Conservation (phyloP, 2,888 invertebrate genomes). For the Drosophila ustulata region DNA sequence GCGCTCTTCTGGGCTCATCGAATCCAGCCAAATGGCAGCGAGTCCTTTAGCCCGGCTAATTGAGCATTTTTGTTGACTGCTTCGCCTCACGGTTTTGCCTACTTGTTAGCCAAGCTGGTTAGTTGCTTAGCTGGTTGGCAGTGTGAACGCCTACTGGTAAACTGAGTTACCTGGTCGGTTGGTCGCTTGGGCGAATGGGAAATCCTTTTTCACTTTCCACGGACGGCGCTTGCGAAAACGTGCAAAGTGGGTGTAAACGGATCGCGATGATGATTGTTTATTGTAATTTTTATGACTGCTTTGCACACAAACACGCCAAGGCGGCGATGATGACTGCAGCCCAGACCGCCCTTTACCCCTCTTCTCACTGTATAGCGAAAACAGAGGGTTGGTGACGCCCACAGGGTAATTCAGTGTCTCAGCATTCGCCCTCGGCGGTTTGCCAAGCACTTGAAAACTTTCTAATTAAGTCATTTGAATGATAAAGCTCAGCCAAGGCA, state of each 20-base stretch:
- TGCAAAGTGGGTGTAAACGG: constrained; percentile 83
- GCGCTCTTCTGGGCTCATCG: constrained; percentile 34
- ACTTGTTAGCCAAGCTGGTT: constrained; percentile 53
- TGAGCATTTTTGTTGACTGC: constrained; percentile 75
- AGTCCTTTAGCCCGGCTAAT: constrained; percentile 65
- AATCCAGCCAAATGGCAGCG: constrained; percentile 46
- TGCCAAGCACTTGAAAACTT: constrained; percentile 61
- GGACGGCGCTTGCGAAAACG: constrained; percentile 69
- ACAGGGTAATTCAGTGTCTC: constrained; percentile 35
- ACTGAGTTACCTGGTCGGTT: constrained; percentile 14
- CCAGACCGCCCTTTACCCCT: background rate
- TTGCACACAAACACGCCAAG: constrained; percentile 82
- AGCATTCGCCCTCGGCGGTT: constrained; percentile 12
- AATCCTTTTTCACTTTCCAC: constrained; percentile 75
- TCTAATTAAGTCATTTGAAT: constrained; percentile 65
- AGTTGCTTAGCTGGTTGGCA: constrained; percentile 42
- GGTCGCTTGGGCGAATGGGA: constrained; percentile 19
- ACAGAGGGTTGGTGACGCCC: constrained; percentile 16
- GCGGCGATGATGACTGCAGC: constrained; percentile 63
- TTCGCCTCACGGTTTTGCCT: constrained; percentile 64
- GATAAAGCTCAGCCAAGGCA: constrained; percentile 31
- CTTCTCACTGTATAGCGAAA: background rate
- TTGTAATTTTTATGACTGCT: constrained; percentile 82
- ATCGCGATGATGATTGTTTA: constrained; percentile 80
- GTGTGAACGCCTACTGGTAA: constrained; percentile 24